Conservation (phyloP, 2,888 invertebrate genomes). For the Carabus problematicus region DNA sequence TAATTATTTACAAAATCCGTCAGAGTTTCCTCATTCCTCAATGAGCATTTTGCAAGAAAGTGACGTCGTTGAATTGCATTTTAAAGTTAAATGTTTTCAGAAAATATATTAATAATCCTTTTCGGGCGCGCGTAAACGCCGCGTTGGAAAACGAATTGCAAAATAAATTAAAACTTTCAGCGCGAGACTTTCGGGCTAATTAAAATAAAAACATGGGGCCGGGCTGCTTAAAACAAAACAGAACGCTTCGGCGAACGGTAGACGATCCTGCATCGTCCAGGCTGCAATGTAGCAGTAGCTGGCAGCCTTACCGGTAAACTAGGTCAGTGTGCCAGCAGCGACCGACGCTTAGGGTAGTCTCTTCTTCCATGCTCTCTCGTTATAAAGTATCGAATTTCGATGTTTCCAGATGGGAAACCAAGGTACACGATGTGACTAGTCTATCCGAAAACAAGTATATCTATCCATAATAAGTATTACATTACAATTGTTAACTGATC, state of each 20-base stretch:
- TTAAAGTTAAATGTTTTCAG: slow-evolving; percentile 39
- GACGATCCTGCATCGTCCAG: slow-evolving; percentile 1
- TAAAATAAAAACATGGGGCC: slow-evolving; percentile 35
- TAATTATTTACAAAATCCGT: too few relatives aligned
- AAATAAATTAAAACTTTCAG: slow-evolving; percentile 39
- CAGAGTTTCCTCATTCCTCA: not conserved
- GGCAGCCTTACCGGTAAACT: slow-evolving; percentile 1
- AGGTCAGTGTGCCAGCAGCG: not conserved
- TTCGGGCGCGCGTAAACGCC: slow-evolving; percentile 19
- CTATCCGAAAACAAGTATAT: too few relatives aligned
- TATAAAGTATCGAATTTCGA: slow-evolving; percentile 31
- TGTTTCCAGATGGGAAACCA: slow-evolving; percentile 9
- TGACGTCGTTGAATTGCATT: slow-evolving; percentile 31
- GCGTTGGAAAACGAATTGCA: slow-evolving; percentile 33
- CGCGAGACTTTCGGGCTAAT: slow-evolving; percentile 30
- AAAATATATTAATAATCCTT: slow-evolving; percentile 39
- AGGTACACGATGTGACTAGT: too few relatives aligned
- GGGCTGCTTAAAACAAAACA: slow-evolving; percentile 31
- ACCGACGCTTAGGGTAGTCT: not conserved
- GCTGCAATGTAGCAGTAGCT: not conserved
- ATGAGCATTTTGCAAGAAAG: slow-evolving; percentile 30
- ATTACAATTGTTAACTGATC: too few relatives aligned
- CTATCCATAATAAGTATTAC: too few relatives aligned
- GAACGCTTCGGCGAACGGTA: not conserved
- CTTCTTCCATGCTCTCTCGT: not conserved